Base-by-base conservation (phyloP, 2,888 invertebrate species). In the Syrphus vitripennis region DNA sequence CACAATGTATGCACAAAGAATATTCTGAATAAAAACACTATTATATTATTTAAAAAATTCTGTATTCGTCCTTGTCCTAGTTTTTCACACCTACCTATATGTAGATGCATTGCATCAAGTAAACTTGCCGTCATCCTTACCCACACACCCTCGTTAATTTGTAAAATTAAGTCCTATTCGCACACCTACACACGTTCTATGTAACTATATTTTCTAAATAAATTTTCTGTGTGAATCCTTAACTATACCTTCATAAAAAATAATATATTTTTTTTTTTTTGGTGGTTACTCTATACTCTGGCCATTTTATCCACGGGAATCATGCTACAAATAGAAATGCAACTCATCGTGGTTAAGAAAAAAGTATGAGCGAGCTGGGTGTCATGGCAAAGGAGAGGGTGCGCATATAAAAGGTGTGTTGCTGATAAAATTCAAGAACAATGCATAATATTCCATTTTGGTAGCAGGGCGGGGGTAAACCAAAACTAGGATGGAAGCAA, bases 11-110 rank as follows among this genome's bases (percentile, higher is more conserved):
- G 14, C 61, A 83, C 40, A 83, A 83, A 63, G 70, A 59, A 83
- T 63, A 70, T 70, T 80, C 80, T 70, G 57, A 76, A 80, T 71
- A 65, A 83, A 72, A 83, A 72, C 72, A 78, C 26, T 72, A 65
- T 82, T 78, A 55, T 61, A 69, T 50, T 14, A 7, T 12, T 29
- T 26, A 55, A 40, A 34, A 45, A 67, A 48, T 63, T 19, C 29
- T 69, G 40, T 24, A 42, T 10, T 76, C 76, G 84, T 86, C 84
- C 84, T 86, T 86, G 84, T 77, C 72, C 84, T 14, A 86, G 76
- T 72, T 86, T 76, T 53, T 70, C 53, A n/a, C 37, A 57, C 29
- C 45, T 48, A 42, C 55, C 45, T 70, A 14, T n/a, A n/a, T n/a
- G n/a, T n/a, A n/a, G n/a, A n/a, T n/a, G n/a, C 29, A 37, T 40